Evolutionary conservation across 2,888 invertebrate species (phyloP).

Genomic region (Pterostichus niger): DNA sequence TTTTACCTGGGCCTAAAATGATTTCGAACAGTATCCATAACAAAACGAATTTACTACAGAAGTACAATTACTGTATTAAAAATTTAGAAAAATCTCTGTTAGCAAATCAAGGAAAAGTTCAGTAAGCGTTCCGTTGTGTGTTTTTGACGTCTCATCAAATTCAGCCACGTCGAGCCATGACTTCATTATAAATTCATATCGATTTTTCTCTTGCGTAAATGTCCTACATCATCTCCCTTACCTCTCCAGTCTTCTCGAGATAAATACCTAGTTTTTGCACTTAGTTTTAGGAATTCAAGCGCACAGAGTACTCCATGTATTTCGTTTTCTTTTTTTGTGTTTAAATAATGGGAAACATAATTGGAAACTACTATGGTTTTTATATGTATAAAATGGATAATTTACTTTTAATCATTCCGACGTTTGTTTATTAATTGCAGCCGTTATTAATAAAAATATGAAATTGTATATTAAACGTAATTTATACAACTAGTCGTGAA

Average conservation of each 20-base stretch:
- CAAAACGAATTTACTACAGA: neutral
- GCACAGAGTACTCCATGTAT: neutral
- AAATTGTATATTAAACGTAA: too few relatives aligned
- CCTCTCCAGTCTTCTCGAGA: neutral
- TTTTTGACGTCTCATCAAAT: conserved; percentile 44
- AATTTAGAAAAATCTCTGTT: neutral
- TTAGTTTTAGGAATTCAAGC: conserved; percentile 17
- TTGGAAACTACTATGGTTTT: too few relatives aligned
- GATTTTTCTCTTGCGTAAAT: conserved; percentile 31
- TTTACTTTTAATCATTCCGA: too few relatives aligned
- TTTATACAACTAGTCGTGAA: too few relatives aligned
- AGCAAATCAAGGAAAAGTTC: neutral
- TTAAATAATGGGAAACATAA: too few relatives aligned
- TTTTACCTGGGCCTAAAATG: too few relatives aligned
- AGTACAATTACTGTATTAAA: conserved; percentile 9
- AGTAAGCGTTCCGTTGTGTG: neutral
- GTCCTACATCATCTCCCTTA: conserved; percentile 8
- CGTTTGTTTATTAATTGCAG: too few relatives aligned
- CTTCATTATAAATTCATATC: conserved; percentile 59
- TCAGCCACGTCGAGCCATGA: neutral
- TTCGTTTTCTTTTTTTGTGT: neutral
- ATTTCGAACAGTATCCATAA: neutral
- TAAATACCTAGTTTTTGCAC: conserved; percentile 17
- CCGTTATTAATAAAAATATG: too few relatives aligned
- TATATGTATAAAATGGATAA: too few relatives aligned